A percentile compares a stretch with the other conserved stretches of the same genome.
These are phyloP conservation scores for Stichopus chloronotus DNA, from an alignment of 35 echinoderm and acorn worm genomes.

Conservation along the genomic window DNA sequence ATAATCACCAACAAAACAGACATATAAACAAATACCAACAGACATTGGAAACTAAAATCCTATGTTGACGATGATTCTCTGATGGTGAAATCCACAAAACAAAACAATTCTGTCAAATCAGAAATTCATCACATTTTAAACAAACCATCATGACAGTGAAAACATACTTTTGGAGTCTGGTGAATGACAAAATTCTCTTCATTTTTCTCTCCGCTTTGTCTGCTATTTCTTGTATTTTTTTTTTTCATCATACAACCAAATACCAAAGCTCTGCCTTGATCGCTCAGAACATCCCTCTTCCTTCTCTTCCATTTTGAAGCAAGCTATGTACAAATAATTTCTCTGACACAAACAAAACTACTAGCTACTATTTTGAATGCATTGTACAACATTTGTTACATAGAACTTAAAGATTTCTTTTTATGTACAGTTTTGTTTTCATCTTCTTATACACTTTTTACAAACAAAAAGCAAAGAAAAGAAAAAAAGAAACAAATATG, in stretches of 20 bases:
- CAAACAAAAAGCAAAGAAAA: neutral
- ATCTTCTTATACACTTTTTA: neutral
- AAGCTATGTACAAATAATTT: too few relatives aligned
- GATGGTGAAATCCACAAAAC: too few relatives aligned
- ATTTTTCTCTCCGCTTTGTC: neutral
- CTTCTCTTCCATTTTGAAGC: neutral
- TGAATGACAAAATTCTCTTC: too few relatives aligned
- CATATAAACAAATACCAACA: too few relatives aligned
- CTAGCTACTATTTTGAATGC: neutral
- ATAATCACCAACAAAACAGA: too few relatives aligned
- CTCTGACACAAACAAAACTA: neutral
- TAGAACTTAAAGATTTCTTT: constrained; percentile 1
- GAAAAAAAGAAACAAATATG: neutral
- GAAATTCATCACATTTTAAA: too few relatives aligned
- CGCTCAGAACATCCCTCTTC: neutral
- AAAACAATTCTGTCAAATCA: too few relatives aligned
- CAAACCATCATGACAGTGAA: too few relatives aligned
- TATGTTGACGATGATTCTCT: too few relatives aligned
- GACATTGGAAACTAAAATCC: too few relatives aligned
- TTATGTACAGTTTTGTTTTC: neutral
- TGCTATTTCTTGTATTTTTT: neutral
- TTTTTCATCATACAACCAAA: neutral
- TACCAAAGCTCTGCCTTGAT: neutral
- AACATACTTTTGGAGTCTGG: too few relatives aligned
- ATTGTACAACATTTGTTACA: neutral